Evolutionary conservation across 2,113 vertebrate genomes (phyloP).

Genomic region (Myanophis thanlyinensis): DNA sequence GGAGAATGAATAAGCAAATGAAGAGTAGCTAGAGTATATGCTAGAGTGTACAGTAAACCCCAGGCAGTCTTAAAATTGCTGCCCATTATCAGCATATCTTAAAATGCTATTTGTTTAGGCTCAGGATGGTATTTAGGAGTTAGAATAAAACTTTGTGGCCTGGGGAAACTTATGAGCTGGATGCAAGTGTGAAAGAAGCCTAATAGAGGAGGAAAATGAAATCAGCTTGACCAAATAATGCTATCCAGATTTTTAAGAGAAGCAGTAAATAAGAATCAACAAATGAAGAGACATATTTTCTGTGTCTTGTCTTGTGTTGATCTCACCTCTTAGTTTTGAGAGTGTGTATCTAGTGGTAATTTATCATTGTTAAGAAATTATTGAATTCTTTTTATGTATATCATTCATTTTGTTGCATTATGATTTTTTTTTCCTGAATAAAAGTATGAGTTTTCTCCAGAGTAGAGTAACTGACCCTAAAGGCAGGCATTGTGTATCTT

Average conservation of each 20-base stretch:
- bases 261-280: neutral
- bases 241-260: neutral
- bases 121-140: neutral
- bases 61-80: neutral
- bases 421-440: neutral
- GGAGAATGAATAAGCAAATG: slow-evolving; percentile 12
- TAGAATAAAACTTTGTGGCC: neutral
- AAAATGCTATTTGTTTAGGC: neutral
- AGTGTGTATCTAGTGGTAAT: neutral
- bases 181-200: neutral
- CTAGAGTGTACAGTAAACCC: neutral
- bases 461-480: neutral
- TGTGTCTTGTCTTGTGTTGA: neutral
- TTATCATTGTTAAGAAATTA: neutral
- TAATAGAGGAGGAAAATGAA: neutral
- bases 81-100: neutral
- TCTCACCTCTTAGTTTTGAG: neutral
- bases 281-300: neutral
- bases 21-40: neutral
- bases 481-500: neutral
- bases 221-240: neutral
- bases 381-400: neutral
- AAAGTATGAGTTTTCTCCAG: neutral
- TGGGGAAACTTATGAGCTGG: neutral
- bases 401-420: neutral